Percentiles rank a stretch among this genome's conserved stretches.
Conservation (phyloP, 2,113 vertebrate species). For the Tympanuchus pallidicinctus region DNA sequence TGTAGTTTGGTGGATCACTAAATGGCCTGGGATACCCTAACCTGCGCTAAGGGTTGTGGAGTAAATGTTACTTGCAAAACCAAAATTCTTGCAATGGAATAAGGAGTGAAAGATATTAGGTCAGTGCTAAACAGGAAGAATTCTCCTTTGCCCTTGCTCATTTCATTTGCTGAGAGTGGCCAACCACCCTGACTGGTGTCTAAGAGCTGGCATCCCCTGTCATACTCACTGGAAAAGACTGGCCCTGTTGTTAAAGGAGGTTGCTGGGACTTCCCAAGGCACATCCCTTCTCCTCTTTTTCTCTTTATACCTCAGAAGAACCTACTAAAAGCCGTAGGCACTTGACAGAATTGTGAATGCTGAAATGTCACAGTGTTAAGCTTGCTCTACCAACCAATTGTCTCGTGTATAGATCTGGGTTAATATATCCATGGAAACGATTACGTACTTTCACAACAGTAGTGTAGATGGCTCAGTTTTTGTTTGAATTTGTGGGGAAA, state of each 20-base stretch:
- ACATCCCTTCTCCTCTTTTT: background rate
- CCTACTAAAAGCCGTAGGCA: background rate
- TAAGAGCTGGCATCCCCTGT: background rate
- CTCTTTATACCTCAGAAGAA: background rate
- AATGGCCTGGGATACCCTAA: background rate
- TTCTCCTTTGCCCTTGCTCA: background rate
- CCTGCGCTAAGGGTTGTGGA: background rate
- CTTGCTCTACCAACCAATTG: background rate
- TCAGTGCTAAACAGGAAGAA: background rate
- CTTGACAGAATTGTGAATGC: background rate
- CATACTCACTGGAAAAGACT: background rate
- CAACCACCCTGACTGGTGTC: background rate
- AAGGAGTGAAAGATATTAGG: background rate
- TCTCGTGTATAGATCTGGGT: background rate
- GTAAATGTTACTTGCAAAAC: background rate
- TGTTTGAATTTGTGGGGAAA: background rate
- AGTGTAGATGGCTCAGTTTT: background rate
- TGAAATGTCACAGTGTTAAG: background rate
- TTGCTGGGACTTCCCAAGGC: background rate
- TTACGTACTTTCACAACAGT: background rate
- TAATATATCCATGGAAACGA: background rate
- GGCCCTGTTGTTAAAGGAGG: background rate
- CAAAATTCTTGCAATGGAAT: background rate
- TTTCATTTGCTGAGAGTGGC: background rate
- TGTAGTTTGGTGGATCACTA: background rate